Conservation (phyloP, 2,113 vertebrate species). For the Carlito syrichta region DNA sequence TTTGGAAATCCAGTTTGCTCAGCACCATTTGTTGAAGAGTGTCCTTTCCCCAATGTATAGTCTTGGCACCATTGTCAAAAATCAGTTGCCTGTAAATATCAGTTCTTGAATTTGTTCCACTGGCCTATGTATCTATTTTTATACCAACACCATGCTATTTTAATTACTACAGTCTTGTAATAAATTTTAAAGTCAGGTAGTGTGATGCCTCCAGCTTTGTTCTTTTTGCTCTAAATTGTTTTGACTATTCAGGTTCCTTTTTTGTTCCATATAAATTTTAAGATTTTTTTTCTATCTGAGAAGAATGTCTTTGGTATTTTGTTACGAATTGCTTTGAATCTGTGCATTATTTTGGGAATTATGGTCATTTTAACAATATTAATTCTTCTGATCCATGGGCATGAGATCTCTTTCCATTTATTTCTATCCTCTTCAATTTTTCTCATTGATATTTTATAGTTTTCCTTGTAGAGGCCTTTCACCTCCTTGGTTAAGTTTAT, state of each 20-base stretch:
- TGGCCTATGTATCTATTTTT: neutral
- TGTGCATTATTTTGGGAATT: neutral
- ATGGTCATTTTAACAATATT: neutral
- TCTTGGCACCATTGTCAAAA: neutral
- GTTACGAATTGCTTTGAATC: neutral
- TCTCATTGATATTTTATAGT: neutral
- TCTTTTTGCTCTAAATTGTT: neutral
- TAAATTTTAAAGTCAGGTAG: neutral
- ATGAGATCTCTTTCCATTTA: neutral
- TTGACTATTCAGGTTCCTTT: neutral
- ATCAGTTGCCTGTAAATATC: neutral
- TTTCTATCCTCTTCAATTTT: neutral
- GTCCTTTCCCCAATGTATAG: neutral
- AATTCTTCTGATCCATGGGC: neutral
- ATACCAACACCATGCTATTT: neutral
- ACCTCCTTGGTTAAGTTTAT: neutral
- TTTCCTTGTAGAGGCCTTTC: neutral
- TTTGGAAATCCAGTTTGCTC: neutral
- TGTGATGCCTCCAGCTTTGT: neutral
- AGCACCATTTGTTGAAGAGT: neutral
- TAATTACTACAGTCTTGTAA: neutral
- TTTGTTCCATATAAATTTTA: neutral
- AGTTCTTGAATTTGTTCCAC: neutral
- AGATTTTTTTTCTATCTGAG: neutral
- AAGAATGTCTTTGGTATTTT: neutral